A percentile compares a stretch with the other conserved stretches of the same genome.
Conservation (phyloP, 2,888 invertebrate species). For the Ectemnius continuus region DNA sequence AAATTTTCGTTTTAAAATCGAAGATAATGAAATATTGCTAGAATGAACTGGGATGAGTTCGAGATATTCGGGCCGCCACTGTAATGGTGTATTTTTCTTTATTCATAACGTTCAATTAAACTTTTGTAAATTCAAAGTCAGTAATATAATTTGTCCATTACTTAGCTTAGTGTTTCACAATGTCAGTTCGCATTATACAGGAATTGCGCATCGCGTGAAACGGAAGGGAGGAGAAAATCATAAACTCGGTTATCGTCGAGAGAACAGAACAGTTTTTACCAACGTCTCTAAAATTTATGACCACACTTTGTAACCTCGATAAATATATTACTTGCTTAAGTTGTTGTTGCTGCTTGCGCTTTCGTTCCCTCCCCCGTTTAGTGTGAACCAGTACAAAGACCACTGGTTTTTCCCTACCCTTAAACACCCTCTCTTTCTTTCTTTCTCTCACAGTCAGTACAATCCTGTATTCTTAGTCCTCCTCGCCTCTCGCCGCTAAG, state of each 20-base stretch:
- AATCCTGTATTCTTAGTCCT: background rate
- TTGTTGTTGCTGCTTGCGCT: slow-evolving; percentile 3
- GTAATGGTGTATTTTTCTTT: slow-evolving; percentile 60
- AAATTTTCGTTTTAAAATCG: too few species aligned
- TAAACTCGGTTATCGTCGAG: slow-evolving; percentile 42
- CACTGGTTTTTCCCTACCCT: background rate
- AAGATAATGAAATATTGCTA: too few species aligned
- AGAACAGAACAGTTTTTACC: slow-evolving; percentile 60
- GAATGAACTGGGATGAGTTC: too few species aligned
- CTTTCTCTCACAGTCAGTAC: background rate
- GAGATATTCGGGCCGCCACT: background rate
- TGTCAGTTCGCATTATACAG: slow-evolving; percentile 55
- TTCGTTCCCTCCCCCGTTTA: slow-evolving; percentile 3
- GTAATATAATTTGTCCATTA: slow-evolving; percentile 56
- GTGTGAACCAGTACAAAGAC: slow-evolving; percentile 50
- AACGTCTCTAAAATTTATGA: slow-evolving; percentile 60
- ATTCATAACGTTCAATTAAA: slow-evolving; percentile 62
- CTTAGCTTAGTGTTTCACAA: slow-evolving; percentile 55
- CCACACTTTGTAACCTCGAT: slow-evolving; percentile 61
- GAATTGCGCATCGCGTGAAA: slow-evolving; percentile 57
- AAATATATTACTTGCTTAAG: slow-evolving; percentile 62
- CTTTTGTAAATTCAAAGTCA: slow-evolving; percentile 62
- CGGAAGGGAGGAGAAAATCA: slow-evolving; percentile 41
- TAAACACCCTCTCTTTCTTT: background rate
- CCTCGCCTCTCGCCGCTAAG: slow-evolving; percentile 51